Conservation (phyloP, 2,888 invertebrate species). For the Cynaeus angustus region DNA sequence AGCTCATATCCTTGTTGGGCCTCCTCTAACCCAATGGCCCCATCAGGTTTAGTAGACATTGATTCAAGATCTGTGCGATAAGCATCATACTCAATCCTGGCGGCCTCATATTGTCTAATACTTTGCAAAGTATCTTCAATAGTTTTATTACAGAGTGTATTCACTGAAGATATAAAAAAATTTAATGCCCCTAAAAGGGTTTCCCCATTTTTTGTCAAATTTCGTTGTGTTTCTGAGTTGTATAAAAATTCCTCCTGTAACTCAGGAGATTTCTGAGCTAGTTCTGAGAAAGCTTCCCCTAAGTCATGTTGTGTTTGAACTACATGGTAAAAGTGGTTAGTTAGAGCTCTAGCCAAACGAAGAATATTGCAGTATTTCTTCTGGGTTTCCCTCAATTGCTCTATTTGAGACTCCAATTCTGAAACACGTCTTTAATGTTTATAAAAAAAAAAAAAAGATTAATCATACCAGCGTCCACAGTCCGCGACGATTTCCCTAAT, state of each 20-base stretch:
- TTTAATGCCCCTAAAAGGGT: conserved; percentile 93
- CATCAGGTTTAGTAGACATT: conserved; percentile 79
- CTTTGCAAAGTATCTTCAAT: conserved; percentile 95
- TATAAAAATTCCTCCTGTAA: conserved; percentile 95
- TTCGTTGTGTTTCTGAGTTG: conserved; percentile 96
- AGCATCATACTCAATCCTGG: conserved; percentile 96
- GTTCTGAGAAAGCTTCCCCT: conserved; percentile 94
- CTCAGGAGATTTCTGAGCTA: conserved; percentile 97
- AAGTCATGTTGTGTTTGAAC: conserved; percentile 90
- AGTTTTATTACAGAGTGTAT: conserved; percentile 97
- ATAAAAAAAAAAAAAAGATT: conserved; percentile 1
- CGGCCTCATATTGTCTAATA: conserved; percentile 84
- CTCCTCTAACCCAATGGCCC: conserved; percentile 81
- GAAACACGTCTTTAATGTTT: conserved; percentile 52
- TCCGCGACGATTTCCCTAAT: conserved; percentile 93
- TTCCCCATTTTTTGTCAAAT: conserved; percentile 94
- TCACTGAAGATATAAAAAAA: conserved; percentile 96
- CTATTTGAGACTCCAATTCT: conserved; percentile 96
- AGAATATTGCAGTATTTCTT: conserved; percentile 92
- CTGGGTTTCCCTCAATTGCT: conserved; percentile 93
- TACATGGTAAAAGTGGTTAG: conserved; percentile 91
- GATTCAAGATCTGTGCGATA: conserved; percentile 95
- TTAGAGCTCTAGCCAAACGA: conserved; percentile 88
- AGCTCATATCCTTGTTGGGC: conserved; percentile 87
- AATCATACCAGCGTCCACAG: conserved; percentile 86